A percentile compares a stretch with the other conserved stretches of the same genome.
These are phyloP conservation scores for Melitaea athalia DNA, from an alignment of 2,888 invertebrate genomes.

Conservation along the genomic window DNA sequence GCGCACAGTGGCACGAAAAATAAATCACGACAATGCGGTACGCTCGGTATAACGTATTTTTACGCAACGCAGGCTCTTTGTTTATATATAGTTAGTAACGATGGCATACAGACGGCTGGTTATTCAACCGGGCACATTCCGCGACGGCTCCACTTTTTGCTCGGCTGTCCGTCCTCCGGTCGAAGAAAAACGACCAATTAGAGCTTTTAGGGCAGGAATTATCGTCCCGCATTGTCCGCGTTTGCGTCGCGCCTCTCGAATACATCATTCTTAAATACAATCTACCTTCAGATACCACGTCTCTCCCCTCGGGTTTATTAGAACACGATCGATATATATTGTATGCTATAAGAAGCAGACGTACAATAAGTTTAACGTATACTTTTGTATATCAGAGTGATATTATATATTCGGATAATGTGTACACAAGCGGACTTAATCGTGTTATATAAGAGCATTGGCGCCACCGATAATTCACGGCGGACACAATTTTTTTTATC, in stretches of 20 bases:
- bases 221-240: constrained; percentile 63
- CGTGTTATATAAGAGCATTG: constrained; percentile 59
- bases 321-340: constrained; percentile 26
- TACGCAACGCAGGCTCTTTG: constrained; percentile 77
- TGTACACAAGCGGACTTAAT: constrained; percentile 42
- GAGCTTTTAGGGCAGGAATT: constrained; percentile 74
- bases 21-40: constrained; percentile 71
- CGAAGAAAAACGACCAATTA: constrained; percentile 69
- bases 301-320: constrained; percentile 32
- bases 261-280: constrained; percentile 37
- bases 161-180: constrained; percentile 51
- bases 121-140: constrained; percentile 81
- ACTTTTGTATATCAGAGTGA: constrained; percentile 33
- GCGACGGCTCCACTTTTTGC: constrained; percentile 78
- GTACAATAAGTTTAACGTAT: constrained; percentile 27
- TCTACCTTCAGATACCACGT: constrained; percentile 32
- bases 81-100: constrained; percentile 68
- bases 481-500: constrained; percentile 55
- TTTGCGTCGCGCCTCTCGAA: constrained; percentile 43
- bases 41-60: constrained; percentile 74
- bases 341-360: constrained; percentile 32
- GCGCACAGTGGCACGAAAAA: constrained; percentile 66
- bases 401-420: constrained; percentile 32
- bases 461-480: constrained; percentile 58
- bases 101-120: constrained; percentile 70